Evolutionary conservation across 1,140 invertebrate genomes (phyloP), one percentile per base, ranked within the genome.

Genomic region (Dufourea novaeangliae): DNA sequence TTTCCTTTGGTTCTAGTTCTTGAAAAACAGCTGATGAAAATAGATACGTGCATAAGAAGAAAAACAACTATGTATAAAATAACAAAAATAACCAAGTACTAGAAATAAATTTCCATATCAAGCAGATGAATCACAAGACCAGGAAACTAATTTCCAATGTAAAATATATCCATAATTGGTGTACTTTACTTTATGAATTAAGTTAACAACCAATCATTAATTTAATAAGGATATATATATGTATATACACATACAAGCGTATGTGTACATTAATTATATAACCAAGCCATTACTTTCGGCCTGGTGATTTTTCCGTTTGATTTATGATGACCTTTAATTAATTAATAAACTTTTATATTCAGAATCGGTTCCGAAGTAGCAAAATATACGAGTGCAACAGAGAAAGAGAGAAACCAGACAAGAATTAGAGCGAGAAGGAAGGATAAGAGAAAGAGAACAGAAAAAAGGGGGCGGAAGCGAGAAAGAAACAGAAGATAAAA

Each of bases 391-490:
- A 57, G 14, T 25, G 29, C 14, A 54, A 37, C 44, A 54, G 4
- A n/a, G 46, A n/a, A 8, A 50, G 5, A 54, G 54, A 61, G n/a
- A 39, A 22, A 66, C n/a, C 29, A 32, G 61, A 10, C 52, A 64
- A 68, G 41, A 50, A 50, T n/a, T n/a, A 50, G 46, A 71, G 44
- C 59, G 44, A 83, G 69, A 50, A 50, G 50, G 46, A 63, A 72
- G 12, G 59, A 79, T 6, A 52, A 81, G 34, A 22, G 46, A 50
- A 50, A 75, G 50, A 69, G 59, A 61, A 54, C 2, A n/a, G 77
- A 76, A 78, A 72, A 75, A 79, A 79, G 64, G 57, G n/a, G 61
- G 67, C 78, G 67, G 50, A 71, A 71, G 54, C 20, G 44, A 69
- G 71, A 61, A 63, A 76, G 66, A 57, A 74, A 59, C 44, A 67